Percentiles rank a stretch among this genome's conserved stretches.
phyloP scores from a whole-genome alignment of 2,113 vertebrate genomes.

The Laterallus jamaicensis region DNA sequence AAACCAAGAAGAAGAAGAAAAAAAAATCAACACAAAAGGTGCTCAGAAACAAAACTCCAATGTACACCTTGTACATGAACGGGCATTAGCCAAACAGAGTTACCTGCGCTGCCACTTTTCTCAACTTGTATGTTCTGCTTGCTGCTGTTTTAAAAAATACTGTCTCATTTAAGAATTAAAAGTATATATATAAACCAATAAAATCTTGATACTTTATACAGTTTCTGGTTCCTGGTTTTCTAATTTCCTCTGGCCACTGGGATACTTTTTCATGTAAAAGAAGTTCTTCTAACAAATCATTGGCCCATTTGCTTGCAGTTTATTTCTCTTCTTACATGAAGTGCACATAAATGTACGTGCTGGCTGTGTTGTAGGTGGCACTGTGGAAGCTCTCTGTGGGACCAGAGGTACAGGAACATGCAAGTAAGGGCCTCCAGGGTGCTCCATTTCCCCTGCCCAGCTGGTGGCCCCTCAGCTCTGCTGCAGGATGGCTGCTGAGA shows the following conservation, averaged over 20 bases:
- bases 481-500: not conserved
- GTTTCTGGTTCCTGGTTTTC: conserved; percentile 4
- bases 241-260: not conserved
- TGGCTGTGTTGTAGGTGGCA: not conserved
- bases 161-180: conserved; percentile 67
- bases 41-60: conserved; percentile 61
- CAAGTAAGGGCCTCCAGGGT: not conserved
- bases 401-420: not conserved
- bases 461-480: not conserved
- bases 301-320: not conserved
- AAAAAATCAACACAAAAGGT: conserved; percentile 66
- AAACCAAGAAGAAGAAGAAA: conserved; percentile 64
- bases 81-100: conserved; percentile 87
- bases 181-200: conserved; percentile 70
- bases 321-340: not conserved
- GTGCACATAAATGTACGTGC: not conserved
- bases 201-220: conserved; percentile 76
- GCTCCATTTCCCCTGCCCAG: not conserved
- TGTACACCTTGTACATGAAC: conserved; percentile 75
- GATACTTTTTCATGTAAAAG: not conserved
- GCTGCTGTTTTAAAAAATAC: conserved; percentile 73
- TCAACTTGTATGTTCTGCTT: conserved; percentile 74
- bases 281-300: not conserved
- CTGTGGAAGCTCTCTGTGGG: not conserved
- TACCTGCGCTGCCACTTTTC: conserved; percentile 78